Conservation (phyloP, 1,140 invertebrate genomes). For the Cyclargus thomasi region DNA sequence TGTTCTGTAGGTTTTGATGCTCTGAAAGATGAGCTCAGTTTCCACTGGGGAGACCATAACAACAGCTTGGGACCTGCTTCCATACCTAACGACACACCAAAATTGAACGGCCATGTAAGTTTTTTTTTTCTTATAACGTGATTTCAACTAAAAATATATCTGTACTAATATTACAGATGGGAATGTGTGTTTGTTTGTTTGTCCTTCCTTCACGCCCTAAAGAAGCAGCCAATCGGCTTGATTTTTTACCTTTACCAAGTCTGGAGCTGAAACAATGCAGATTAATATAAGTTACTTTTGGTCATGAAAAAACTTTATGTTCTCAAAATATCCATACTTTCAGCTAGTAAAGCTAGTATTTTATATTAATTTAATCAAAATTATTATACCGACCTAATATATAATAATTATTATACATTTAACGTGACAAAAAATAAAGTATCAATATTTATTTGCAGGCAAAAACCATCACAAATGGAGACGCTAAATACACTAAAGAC, state of each 20-base stretch:
- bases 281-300: too few relatives aligned
- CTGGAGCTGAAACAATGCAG: background rate
- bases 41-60: conserved; percentile 69
- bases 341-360: background rate
- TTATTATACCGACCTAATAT: too few relatives aligned
- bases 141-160: too few relatives aligned
- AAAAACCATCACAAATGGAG: conserved; percentile 57
- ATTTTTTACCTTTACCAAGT: too few relatives aligned
- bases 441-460: conserved; percentile 38
- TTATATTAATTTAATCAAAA: too few relatives aligned
- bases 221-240: too few relatives aligned
- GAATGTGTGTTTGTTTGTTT: too few relatives aligned
- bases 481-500: conserved; percentile 54
- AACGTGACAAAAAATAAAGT: too few relatives aligned
- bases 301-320: too few relatives aligned
- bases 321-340: background rate
- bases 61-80: conserved; percentile 50
- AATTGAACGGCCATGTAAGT: conserved; percentile 62
- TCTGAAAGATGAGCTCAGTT: conserved; percentile 68
- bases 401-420: too few relatives aligned
- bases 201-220: too few relatives aligned
- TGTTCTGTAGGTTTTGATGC: conserved; percentile 61
- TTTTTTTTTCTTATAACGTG: background rate
- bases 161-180: too few relatives aligned
- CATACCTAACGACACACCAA: conserved; percentile 39